Base-by-base conservation (phyloP, 2,113 vertebrate genomes). In the Anarhynchus alexandrinus region DNA sequence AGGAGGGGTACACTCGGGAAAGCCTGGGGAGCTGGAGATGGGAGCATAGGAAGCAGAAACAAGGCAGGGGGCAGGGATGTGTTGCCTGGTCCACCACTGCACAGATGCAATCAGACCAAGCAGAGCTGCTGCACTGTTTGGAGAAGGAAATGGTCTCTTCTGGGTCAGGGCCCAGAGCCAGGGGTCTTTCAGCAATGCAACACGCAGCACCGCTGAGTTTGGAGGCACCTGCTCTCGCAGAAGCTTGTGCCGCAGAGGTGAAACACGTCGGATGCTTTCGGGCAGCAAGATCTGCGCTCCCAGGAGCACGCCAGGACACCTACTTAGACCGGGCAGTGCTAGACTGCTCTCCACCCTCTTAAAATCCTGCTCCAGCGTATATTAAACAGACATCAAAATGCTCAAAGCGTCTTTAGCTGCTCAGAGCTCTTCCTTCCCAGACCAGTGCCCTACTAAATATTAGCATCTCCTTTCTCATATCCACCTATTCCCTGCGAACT, bases 191-290 rank as follows among this genome's bases (percentile, higher is more conserved):
- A 59, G 82, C 34, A 34, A 29, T 1, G 4, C 23, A 38, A 40
- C 34, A 8, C 2, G 5, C 29, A 58, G 32, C 45, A 22, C 10
- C 7, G 3, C 59, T 7, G 55, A 16, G 76, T 8, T 6, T 34
- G 42, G 2, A 23, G 58, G 65, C 26, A 59, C 65, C 73, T 42
- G 67, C 36, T 43, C 18, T 34, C 6, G 2, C 58, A 72, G 77
- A 52, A 58, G 58, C 49, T 23, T 12, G 2, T 2, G 5, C 66
- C 3, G 6, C 52, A 19, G 70, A 20, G 55, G 42, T 23, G 51
- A 65, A 59, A 49, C 59, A 5, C 1, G 3, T 4, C 3, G 6
- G 51, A 17, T 25, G 45, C 25, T 26, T 26, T n/a, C 0, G 2
- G 45, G 32, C 66, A 36, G 64, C 13, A 6, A 64, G 40, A 38